These are phyloP conservation scores for Thysanoteuthis rhombus DNA, from an alignment of 2,888 invertebrate species.

Conservation along the genomic window DNA sequence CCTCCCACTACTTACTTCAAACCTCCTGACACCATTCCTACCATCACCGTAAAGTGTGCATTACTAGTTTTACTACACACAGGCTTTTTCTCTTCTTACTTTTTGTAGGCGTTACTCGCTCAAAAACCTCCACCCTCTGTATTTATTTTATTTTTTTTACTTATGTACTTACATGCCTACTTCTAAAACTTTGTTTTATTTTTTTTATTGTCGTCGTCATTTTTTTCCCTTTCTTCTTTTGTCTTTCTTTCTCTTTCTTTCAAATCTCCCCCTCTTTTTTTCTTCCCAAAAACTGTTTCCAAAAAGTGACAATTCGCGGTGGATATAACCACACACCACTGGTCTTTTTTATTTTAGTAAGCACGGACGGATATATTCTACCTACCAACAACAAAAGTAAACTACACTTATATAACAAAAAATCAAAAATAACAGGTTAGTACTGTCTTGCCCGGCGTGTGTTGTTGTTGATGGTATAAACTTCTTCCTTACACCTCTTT, in stretches of 20 bases:
- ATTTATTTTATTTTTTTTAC: not conserved
- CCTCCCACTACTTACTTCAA: not conserved
- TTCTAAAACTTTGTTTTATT: not conserved
- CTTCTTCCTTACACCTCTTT: not conserved
- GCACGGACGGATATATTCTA: conserved; percentile 12
- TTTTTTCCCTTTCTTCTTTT: not conserved
- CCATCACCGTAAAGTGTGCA: not conserved
- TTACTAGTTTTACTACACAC: not conserved
- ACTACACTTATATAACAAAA: not conserved
- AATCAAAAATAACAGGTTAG: not conserved
- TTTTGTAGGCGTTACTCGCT: not conserved
- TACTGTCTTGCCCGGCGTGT: not conserved
- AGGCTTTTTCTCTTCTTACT: not conserved
- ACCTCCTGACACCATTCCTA: not conserved
- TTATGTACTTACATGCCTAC: not conserved
- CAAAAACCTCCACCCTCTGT: not conserved
- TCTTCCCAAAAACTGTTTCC: no score
- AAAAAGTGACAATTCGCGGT: not conserved
- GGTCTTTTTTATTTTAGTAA: not conserved
- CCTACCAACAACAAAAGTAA: conserved; percentile 12
- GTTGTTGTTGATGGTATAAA: not conserved
- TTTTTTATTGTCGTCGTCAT: not conserved
- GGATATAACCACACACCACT: not conserved
- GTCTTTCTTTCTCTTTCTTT: not conserved
- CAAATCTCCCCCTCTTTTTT: no score